Conservation (phyloP, 2,888 invertebrate genomes). For the Tiliacea citrago region DNA sequence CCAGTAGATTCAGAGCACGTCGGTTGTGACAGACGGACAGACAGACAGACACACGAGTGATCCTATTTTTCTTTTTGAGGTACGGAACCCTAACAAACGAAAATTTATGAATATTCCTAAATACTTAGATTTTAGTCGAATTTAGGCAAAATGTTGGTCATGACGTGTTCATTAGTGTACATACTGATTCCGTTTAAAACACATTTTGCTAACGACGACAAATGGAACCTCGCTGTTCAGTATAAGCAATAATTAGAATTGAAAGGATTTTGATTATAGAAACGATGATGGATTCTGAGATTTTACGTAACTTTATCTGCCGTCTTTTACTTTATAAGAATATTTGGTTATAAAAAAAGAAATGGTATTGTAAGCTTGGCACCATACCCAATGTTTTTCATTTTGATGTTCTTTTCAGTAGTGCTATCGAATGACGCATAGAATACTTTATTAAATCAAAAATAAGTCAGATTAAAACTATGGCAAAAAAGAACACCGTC, state of each 20-base stretch:
- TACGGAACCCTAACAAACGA: too few relatives aligned
- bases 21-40: too few relatives aligned
- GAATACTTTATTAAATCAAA: background rate
- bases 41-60: too few relatives aligned
- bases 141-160: background rate
- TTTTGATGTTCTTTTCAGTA: background rate
- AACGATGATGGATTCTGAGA: conserved; percentile 48
- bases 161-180: background rate
- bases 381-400: background rate
- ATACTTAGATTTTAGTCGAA: background rate
- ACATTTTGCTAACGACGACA: conserved; percentile 32
- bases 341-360: background rate
- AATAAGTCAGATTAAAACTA: conserved; percentile 12
- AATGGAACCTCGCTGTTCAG: conserved; percentile 34
- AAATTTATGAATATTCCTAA: background rate
- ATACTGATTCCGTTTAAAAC: conserved; percentile 6
- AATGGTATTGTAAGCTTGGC: background rate
- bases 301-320: conserved; percentile 32
- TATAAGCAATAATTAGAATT: conserved; percentile 54
- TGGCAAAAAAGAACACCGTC: background rate
- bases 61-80: too few relatives aligned
- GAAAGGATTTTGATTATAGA: conserved; percentile 58
- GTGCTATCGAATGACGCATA: background rate
- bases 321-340: conserved; percentile 6
- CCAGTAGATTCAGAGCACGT: too few relatives aligned